Evolutionary conservation across 2,113 vertebrate genomes (phyloP).

Genomic region (Vireo altiloquus): DNA sequence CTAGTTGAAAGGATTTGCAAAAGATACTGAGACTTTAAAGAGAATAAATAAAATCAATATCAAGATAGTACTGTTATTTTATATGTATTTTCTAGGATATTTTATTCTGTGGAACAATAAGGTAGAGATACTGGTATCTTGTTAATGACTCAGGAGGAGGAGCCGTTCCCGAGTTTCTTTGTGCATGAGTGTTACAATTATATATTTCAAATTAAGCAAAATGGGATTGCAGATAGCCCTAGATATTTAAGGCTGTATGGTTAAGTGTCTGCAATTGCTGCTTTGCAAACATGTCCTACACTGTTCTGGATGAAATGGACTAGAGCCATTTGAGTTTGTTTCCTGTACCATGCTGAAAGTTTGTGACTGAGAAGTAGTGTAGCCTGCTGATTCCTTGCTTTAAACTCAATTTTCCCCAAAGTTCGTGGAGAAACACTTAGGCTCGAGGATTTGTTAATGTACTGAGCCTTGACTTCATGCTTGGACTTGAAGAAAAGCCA

Average conservation of each 20-base stretch:
- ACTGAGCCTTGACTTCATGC: not conserved
- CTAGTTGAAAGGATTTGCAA: not conserved
- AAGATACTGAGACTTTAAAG: not conserved
- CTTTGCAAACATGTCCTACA: not conserved
- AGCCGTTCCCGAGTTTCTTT: not conserved
- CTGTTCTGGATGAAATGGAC: not conserved
- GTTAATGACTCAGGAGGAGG: not conserved
- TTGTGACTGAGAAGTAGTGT: not conserved
- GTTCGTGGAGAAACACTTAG: not conserved
- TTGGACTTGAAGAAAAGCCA: too few species aligned
- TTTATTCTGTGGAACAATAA: not conserved
- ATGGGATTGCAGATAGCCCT: not conserved
- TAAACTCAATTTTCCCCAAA: not conserved
- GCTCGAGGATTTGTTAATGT: not conserved
- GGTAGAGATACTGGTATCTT: not conserved
- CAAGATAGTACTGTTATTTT: not conserved
- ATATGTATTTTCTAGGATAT: not conserved
- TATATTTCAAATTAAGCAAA: not conserved
- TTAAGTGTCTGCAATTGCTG: not conserved
- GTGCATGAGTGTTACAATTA: not conserved
- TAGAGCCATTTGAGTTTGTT: not conserved
- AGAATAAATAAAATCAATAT: not conserved
- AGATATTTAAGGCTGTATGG: not conserved
- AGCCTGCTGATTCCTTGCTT: not conserved
- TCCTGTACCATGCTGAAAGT: not conserved